Conservation (phyloP, 1,140 invertebrate species). For the Drosophila paulistorum region DNA sequence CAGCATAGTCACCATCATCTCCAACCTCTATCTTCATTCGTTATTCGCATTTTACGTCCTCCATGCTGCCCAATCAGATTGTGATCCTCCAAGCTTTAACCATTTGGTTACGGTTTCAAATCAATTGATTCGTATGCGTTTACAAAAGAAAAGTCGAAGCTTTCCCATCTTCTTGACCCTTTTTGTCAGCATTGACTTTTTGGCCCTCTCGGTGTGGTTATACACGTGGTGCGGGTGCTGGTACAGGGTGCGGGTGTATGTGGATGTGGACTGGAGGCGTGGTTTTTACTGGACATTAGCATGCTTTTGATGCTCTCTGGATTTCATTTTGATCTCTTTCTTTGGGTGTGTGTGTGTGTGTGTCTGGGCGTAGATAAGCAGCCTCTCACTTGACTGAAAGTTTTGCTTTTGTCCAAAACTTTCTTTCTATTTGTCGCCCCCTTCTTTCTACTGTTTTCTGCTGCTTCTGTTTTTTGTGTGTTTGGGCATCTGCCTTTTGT, state of each 20-base stretch:
- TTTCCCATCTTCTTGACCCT: constrained; percentile 43
- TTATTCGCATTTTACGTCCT: too few relatives aligned
- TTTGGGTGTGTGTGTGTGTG: constrained; percentile 11
- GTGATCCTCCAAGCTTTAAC: constrained; percentile 17
- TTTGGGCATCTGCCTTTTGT: constrained; percentile 57
- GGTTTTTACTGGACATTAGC: constrained; percentile 70
- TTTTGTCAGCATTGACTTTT: constrained; percentile 50
- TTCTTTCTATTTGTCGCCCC: constrained; percentile 27
- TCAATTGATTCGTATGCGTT: constrained; percentile 77
- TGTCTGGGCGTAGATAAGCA: constrained; percentile 69
- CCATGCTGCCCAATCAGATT: background rate
- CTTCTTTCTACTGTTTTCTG: constrained; percentile 9
- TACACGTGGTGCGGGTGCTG: constrained; percentile 31
- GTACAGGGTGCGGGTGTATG: constrained; percentile 8
- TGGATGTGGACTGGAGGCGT: constrained; percentile 23
- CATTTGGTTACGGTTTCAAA: constrained; percentile 57
- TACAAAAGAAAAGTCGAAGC: constrained; percentile 28
- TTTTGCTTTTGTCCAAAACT: constrained; percentile 41
- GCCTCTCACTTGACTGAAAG: constrained; percentile 45
- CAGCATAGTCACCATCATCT: constrained; percentile 35
- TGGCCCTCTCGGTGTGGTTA: constrained; percentile 80
- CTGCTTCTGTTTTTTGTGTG: constrained; percentile 38
- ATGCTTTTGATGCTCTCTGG: constrained; percentile 72
- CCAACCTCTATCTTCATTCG: background rate
- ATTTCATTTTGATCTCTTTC: constrained; percentile 4